Percentiles rank a stretch among this genome's conserved stretches.
Evolutionary conservation across 2,113 vertebrate genomes (phyloP).

Genomic region (Epinephelus moara): DNA sequence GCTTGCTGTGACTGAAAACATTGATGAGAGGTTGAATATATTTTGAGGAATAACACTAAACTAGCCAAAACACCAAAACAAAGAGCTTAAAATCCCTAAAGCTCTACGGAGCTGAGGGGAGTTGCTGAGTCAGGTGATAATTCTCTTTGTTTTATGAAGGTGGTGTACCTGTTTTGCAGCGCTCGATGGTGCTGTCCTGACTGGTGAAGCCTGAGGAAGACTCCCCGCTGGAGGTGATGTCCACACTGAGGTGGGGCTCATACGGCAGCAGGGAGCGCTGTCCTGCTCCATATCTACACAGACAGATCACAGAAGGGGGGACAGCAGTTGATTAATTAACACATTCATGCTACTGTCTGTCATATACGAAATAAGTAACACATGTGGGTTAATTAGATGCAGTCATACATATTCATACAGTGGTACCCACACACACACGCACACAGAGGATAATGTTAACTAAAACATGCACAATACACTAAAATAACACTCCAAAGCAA

Average conservation of each 20-base stretch:
- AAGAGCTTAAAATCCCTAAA: not conserved
- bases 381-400: not conserved
- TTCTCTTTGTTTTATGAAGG: not conserved
- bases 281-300: constrained; percentile 82
- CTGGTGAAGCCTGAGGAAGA: constrained; percentile 90
- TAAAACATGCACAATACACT: not conserved
- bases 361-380: not conserved
- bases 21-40: not conserved
- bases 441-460: not conserved
- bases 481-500: not conserved
- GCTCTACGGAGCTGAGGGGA: too few relatives aligned
- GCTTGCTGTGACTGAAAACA: not conserved
- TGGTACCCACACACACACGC: not conserved
- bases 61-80: not conserved
- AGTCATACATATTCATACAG: not conserved
- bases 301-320: not conserved
- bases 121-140: not conserved
- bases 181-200: constrained; percentile 93
- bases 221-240: constrained; percentile 88
- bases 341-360: not conserved
- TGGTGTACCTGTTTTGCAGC: constrained; percentile 88
- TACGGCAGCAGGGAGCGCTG: constrained; percentile 84
- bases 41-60: not conserved
- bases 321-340: not conserved
- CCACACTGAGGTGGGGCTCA: constrained; percentile 86